Base-by-base conservation (phyloP, 2,113 vertebrate genomes). In the Pygoscelis antarcticus region DNA sequence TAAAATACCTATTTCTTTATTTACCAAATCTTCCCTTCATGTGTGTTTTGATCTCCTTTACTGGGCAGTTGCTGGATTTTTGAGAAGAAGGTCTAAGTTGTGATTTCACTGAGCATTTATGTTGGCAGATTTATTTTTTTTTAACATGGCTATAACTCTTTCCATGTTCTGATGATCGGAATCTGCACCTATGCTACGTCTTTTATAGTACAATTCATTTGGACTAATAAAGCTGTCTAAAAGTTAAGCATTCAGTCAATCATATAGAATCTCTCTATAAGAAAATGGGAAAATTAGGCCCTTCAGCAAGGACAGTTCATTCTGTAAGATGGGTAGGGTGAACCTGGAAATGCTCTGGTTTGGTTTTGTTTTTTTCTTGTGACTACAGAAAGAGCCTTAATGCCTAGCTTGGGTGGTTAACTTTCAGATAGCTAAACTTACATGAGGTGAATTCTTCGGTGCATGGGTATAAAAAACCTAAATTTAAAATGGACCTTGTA, bases 391-490 rank as follows among this genome's bases (percentile, higher is more conserved):
- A 76, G 27, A 58, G 6, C 26, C 26, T 71, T 49, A 80, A 5
- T 38, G 22, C 15, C 3, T 55, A 26, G 5, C 29, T 69, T 83
- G n/a, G 9, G 2, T 47, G 22, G 10, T 46, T 92, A 49, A 71
- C 29, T 89, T 75, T 62, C 36, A 55, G 66, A 76, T 11, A 76
- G 61, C 34, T 88, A 32, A 64, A 83, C 7, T 68, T 76, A 52
- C 0, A n/a, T 16, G 13, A 69, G 13, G 7, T 55, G 11, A 85
- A 42, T 80, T 83, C 46, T 82, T 65, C 52, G 16, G 1, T 69
- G 27, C 5, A 12, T 47, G 15, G 9, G 6, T 64, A n/a, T 88
- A 58, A 83, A 74, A 4, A 0, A 0, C 11, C 11, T 29, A 26
- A 17, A 66, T 82, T 78, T 82, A 46, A 84, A 96, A 71, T 1